Evolutionary conservation across 2,888 invertebrate genomes (phyloP), one percentile per base, ranked within the genome.

Genomic region (Dendrolimus pini): DNA sequence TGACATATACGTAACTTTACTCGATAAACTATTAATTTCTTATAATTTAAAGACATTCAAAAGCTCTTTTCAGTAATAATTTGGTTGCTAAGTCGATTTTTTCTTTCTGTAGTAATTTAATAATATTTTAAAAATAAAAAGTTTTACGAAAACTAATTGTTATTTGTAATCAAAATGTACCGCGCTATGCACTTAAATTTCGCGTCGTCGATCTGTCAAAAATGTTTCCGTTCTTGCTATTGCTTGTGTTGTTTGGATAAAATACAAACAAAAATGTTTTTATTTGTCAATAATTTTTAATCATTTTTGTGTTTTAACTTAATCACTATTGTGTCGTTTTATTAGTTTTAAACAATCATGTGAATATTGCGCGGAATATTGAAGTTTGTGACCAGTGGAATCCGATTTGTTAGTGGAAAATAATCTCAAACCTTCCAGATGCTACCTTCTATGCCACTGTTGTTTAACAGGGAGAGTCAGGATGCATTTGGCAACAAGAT

Each of bases 381-480:
- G 70, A 67, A 30, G 30, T 47, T 47, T 73, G 75, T 72, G 69
- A 67, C 71, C 69, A 67, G 67, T 67, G 72, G 75, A 47, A 12
- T 12, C 78, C 74, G 71, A 69, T 75, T 72, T 70, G 70, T 72
- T 67, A 70, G 67, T 71, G 72, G 71, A 70, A 30, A 67, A 67
- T 68, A 66, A 68, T 66, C 66, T 60, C 64, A 74, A 64, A 76
- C 74, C 74, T 71, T 75, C 78, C 80, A 83, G 74, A 91, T 91
- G 91, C 79, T 91, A 80, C 91, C 91, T 78, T 91, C 91, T 72
- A 91, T 91, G 91, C 91, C 91, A 60, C 74, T 89, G 63, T 72
- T 91, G 70, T 89, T 88, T 66, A 75, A 84, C 52, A 83, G 85
- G 65, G 91, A 91, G 58, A 91, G 90, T 69, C 89, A 86, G 71